phyloP scores from a whole-genome alignment of 2,797 vertebrate species.

The Chanos chanos region DNA sequence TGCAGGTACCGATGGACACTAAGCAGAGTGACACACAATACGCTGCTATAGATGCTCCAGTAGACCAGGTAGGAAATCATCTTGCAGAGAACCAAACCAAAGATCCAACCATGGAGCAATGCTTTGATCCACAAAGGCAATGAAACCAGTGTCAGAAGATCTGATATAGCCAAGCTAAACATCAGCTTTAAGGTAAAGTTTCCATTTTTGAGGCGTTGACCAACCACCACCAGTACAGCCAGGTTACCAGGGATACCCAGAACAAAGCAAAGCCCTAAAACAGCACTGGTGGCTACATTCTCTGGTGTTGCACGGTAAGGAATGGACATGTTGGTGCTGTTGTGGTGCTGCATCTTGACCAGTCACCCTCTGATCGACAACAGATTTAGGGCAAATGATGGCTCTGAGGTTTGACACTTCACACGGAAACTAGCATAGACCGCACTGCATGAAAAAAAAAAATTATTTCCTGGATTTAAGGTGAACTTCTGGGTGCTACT shows the following conservation, averaged over 20 bases:
- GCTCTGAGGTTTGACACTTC: neutral
- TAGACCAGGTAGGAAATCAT: constrained; percentile 26
- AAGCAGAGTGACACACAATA: constrained; percentile 39
- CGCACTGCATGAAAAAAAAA: too few relatives aligned
- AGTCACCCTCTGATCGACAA: neutral
- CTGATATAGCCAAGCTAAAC: constrained; percentile 54
- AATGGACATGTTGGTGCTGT: constrained; percentile 9
- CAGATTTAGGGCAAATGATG: too few relatives aligned
- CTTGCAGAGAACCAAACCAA: constrained; percentile 47
- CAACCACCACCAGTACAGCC: constrained; percentile 36
- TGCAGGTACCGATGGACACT: constrained; percentile 57
- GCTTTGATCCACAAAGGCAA: constrained; percentile 52
- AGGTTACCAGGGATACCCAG: constrained; percentile 59
- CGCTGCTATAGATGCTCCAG: constrained; percentile 45
- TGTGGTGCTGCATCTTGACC: constrained; percentile 15
- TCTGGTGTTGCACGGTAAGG: neutral
- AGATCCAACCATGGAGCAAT: constrained; percentile 38
- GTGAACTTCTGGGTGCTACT: too few relatives aligned
- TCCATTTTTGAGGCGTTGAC: constrained; percentile 35
- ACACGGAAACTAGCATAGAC: too few relatives aligned
- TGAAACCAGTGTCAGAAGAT: constrained; percentile 50
- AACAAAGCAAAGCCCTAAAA: constrained; percentile 41
- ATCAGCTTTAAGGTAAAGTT: constrained; percentile 51
- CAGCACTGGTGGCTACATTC: neutral
- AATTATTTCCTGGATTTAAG: too few relatives aligned